These are phyloP conservation scores for Cardiocondyla obscurior DNA, from an alignment of 1,140 invertebrate species.

Conservation along the genomic window DNA sequence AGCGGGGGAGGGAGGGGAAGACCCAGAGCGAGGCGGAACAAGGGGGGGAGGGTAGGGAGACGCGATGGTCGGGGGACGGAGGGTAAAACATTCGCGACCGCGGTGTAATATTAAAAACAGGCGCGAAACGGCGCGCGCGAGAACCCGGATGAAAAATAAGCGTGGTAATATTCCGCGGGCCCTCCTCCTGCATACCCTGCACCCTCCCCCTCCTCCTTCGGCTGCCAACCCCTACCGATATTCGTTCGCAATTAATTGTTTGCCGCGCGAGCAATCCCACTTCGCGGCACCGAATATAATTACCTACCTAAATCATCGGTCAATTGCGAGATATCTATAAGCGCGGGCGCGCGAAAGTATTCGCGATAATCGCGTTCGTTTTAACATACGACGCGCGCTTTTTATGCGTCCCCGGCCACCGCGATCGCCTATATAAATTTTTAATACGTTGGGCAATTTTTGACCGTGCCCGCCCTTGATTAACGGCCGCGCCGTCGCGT, in stretches of 20 bases:
- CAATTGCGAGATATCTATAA: constrained; percentile 70
- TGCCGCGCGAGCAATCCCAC: constrained; percentile 74
- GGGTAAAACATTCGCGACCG: constrained; percentile 71
- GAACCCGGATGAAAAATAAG: constrained; percentile 72
- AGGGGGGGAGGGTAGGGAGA: background rate
- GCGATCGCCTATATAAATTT: constrained; percentile 40
- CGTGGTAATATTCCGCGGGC: constrained; percentile 70
- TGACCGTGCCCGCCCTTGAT: constrained; percentile 10
- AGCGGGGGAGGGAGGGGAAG: background rate
- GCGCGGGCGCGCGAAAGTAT: constrained; percentile 48
- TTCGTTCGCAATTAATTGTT: constrained; percentile 75
- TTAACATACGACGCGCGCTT: constrained; percentile 35
- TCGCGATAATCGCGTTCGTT: constrained; percentile 48
- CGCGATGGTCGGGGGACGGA: constrained; percentile 27
- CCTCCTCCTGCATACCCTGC: constrained; percentile 20
- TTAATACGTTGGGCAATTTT: constrained; percentile 45
- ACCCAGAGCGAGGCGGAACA: background rate
- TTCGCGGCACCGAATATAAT: constrained; percentile 74
- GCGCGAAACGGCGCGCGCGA: constrained; percentile 69
- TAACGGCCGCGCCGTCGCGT: constrained; percentile 11
- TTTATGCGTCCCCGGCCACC: constrained; percentile 30
- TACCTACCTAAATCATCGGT: constrained; percentile 74
- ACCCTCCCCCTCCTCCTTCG: background rate
- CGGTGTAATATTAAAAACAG: constrained; percentile 75
- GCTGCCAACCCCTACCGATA: constrained; percentile 51